phyloP scores from a whole-genome alignment of 1,140 invertebrate species.

The Achroia grisella region DNA sequence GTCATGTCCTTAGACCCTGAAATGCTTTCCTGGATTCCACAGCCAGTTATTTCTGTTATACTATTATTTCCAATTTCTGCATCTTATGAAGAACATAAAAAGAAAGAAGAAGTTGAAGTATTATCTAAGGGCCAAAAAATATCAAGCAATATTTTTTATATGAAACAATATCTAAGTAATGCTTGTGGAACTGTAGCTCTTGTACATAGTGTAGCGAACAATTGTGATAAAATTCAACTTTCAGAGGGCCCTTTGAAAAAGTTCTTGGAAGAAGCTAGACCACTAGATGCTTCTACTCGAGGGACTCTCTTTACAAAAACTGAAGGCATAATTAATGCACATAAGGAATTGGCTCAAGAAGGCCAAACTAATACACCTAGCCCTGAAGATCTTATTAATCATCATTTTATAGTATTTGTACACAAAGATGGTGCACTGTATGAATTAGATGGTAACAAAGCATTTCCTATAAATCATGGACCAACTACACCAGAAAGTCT shows the following conservation, averaged over 20 bases:
- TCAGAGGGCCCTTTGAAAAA: constrained; percentile 84
- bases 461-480: constrained; percentile 90
- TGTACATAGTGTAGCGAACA: constrained; percentile 89
- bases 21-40: constrained; percentile 86
- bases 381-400: constrained; percentile 83
- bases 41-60: constrained; percentile 88
- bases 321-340: constrained; percentile 83
- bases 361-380: constrained; percentile 90
- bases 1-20: constrained; percentile 92
- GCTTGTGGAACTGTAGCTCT: constrained; percentile 97
- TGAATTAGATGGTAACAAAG: constrained; percentile 94
- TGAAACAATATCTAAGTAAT: constrained; percentile 95
- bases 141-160: constrained; percentile 84
- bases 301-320: constrained; percentile 83
- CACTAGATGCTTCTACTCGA: constrained; percentile 80
- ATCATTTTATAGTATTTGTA: constrained; percentile 94
- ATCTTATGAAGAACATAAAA: constrained; percentile 79
- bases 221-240: constrained; percentile 81
- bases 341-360: constrained; percentile 89
- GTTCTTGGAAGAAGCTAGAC: constrained; percentile 85
- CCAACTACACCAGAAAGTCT: constrained; percentile 80
- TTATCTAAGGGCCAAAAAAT: constrained; percentile 77
- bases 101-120: constrained; percentile 78
- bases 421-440: constrained; percentile 89
- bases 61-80: constrained; percentile 90